These are phyloP conservation scores for Paratrypauchen microcephalus DNA, from an alignment of 2,797 vertebrate species.

Conservation along the genomic window DNA sequence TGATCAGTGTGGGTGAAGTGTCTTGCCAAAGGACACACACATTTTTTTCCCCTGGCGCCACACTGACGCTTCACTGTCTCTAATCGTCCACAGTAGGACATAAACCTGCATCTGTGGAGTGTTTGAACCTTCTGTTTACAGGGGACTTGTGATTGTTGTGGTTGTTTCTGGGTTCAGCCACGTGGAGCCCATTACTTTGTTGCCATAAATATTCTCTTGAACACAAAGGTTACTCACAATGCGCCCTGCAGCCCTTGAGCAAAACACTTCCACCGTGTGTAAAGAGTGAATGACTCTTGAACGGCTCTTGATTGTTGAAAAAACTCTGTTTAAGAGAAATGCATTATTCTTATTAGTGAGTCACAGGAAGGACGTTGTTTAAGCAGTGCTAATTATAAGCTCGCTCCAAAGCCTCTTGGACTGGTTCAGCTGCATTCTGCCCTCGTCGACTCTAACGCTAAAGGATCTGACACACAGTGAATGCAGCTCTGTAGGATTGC, in stretches of 20 bases:
- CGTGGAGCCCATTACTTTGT: too few species aligned
- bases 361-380: not conserved
- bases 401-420: not conserved
- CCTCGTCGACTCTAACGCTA: not conserved
- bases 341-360: slow-evolving; percentile 2
- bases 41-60: too few species aligned
- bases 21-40: too few species aligned
- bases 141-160: too few species aligned
- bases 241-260: not conserved
- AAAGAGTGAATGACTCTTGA: not conserved
- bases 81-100: too few species aligned
- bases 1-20: too few species aligned
- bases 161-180: too few species aligned
- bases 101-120: too few species aligned
- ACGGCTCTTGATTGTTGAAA: not conserved
- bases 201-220: too few species aligned
- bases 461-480: slow-evolving; percentile 1
- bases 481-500: not conserved
- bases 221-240: too few species aligned
- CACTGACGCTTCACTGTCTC: too few species aligned
- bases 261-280: not conserved
- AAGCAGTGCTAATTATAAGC: not conserved
- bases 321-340: not conserved
- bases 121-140: too few species aligned
- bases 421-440: not conserved